Conservation (phyloP, 2,888 invertebrate genomes). For the Cylindroiulus punctatus region DNA sequence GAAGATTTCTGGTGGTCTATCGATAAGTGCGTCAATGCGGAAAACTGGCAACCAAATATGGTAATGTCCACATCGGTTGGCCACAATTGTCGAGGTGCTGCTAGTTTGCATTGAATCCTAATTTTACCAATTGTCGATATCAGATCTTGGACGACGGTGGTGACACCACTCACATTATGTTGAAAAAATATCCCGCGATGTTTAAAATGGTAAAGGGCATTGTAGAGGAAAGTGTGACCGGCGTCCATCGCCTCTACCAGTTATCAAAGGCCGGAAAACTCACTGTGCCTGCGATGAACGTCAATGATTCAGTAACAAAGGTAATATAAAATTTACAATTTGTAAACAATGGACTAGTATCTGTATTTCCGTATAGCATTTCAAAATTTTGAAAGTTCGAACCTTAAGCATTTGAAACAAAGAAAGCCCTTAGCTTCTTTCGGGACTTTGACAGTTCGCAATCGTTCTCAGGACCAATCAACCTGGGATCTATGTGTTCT, state of each 20-base stretch:
- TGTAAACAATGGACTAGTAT: no score
- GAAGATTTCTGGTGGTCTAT: conserved; percentile 99
- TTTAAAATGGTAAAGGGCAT: conserved; percentile 94
- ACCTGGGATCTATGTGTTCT: no score
- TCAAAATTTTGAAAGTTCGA: no score
- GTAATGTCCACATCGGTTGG: conserved; percentile 60
- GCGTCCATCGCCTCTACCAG: conserved; percentile 96
- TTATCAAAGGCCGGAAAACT: conserved; percentile 93
- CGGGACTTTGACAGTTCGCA: no score
- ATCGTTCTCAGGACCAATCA: no score
- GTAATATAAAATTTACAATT: conserved; percentile 59
- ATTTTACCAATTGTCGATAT: neutral
- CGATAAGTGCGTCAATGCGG: conserved; percentile 90
- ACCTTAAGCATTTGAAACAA: no score
- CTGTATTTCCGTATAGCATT: no score
- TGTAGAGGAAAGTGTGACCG: conserved; percentile 97
- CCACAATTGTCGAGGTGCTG: neutral
- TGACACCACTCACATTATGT: conserved; percentile 94
- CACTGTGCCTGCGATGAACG: conserved; percentile 97
- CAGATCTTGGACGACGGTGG: conserved; percentile 94
- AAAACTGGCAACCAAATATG: conserved; percentile 97
- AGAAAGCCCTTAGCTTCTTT: no score
- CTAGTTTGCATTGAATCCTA: neutral
- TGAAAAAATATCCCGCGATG: conserved; percentile 92
- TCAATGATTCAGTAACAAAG: conserved; percentile 97